Base-by-base conservation (phyloP, 2,888 invertebrate genomes). In the Anorthoa munda region DNA sequence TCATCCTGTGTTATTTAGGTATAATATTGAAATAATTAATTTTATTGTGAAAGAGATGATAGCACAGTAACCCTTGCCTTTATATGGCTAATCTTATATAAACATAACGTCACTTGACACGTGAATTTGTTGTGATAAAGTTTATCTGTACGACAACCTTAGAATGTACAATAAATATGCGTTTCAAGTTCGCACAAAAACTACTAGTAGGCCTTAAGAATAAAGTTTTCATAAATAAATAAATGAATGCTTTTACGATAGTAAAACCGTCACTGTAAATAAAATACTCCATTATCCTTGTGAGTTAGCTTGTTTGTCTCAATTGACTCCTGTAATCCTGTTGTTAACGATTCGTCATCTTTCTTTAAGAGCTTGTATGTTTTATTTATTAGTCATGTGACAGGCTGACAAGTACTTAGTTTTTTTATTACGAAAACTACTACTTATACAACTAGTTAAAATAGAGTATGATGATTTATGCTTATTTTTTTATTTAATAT, bases 101-200 rank as follows among this genome's bases (percentile, higher is more conserved):
- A 71, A 76, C 64, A 81, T 50, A 31, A 51, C 56, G 23, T 76
- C 60, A 71, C 11, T n/a, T 21, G 15, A 51, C 45, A 71, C 51
- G 70, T 66, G 76, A 56, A 1, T 23, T 53, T 61, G 81, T 72
- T 67, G n/a, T 50, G 48, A 39, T 31, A 21, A 2, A 13, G 45
- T 48, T 45, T 13, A 39, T 61, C 65, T 61, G 60, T 60, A 48
- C 18, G 63, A 76, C 64, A 76, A 71, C 77, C 53, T n/a, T 23
- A 31, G 18, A 75, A 51, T 7, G 15, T 26, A 51, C 5, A n/a
- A n/a, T n/a, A n/a, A n/a, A n/a, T n/a, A n/a, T n/a, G n/a, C n/a
- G n/a, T n/a, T n/a, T n/a, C n/a, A n/a, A n/a, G n/a, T n/a, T n/a
- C n/a, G n/a, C n/a, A n/a, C n/a, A n/a, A n/a, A n/a, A n/a, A n/a